These are phyloP conservation scores for Trididemnum nubilum DNA, from an alignment of 23 tunicate genomes.

Conservation along the genomic window DNA sequence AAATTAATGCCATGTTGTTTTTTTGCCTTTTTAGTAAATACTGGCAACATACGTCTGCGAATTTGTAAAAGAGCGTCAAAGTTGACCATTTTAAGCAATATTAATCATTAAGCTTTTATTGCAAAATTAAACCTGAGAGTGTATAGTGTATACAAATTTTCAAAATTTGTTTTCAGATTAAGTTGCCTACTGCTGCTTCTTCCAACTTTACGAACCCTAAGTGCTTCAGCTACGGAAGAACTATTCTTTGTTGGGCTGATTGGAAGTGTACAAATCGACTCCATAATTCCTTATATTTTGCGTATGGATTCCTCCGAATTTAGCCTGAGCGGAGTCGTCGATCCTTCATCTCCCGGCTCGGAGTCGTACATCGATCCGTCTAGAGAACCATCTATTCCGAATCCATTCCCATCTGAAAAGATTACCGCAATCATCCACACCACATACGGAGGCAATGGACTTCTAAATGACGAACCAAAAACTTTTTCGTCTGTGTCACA, in stretches of 20 bases:
- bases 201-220: conserved; percentile 57
- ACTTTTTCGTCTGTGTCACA: background rate
- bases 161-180: too few species aligned
- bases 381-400: background rate
- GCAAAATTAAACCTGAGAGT: too few species aligned
- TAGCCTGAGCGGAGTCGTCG: background rate
- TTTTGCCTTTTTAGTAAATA: too few species aligned
- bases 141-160: too few species aligned
- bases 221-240: conserved; percentile 68
- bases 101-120: too few species aligned
- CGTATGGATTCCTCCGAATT: conserved; percentile 86
- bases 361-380: background rate
- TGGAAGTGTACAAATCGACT: conserved; percentile 85
- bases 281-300: conserved; percentile 83
- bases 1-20: too few species aligned
- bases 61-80: too few species aligned
- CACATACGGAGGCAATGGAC: conserved; percentile 3
- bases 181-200: conserved; percentile 55
- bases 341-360: background rate
- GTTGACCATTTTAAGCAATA: too few species aligned
- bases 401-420: conserved; percentile 11
- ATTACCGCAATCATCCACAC: conserved; percentile 13
- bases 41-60: too few species aligned
- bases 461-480: background rate
- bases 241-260: conserved; percentile 86